Percentiles rank a stretch among this genome's conserved stretches.
phyloP scores from a whole-genome alignment of 2,797 vertebrate species.

The Schizopygopsis pylzovi region DNA sequence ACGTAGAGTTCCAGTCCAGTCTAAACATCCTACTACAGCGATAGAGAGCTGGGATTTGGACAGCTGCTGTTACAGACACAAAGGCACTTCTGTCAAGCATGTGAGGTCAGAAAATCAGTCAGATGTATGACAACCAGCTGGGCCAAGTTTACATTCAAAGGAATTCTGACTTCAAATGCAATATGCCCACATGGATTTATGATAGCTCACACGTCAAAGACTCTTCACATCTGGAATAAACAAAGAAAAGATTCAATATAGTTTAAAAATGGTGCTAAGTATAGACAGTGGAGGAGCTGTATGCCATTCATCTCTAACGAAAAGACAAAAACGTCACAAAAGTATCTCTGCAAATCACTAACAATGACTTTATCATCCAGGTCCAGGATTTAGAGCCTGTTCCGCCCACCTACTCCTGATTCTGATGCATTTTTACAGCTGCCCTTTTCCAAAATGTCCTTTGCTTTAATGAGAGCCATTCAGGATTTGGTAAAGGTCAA shows the following conservation, averaged over 20 bases:
- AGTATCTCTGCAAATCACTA: background rate
- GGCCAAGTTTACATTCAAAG: constrained; percentile 26
- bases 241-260: background rate
- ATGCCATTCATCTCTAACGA: background rate
- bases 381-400: background rate
- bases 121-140: constrained; percentile 35
- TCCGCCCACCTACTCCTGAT: background rate
- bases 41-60: constrained; percentile 42
- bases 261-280: background rate
- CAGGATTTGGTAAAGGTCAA: constrained; percentile 44
- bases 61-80: constrained; percentile 57
- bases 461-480: constrained; percentile 39
- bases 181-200: constrained; percentile 20
- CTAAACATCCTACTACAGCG: constrained; percentile 46
- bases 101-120: constrained; percentile 45
- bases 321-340: constrained; percentile 6
- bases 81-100: constrained; percentile 54
- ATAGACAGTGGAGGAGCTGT: background rate
- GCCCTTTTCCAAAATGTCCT: constrained; percentile 37
- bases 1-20: constrained; percentile 35
- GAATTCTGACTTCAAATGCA: constrained; percentile 51
- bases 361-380: constrained; percentile 39
- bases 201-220: constrained; percentile 3
- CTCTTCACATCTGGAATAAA: constrained; percentile 35
- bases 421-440: constrained; percentile 31